These are phyloP conservation scores for Serinus canaria DNA, from an alignment of 2,113 vertebrate genomes.

Conservation along the genomic window DNA sequence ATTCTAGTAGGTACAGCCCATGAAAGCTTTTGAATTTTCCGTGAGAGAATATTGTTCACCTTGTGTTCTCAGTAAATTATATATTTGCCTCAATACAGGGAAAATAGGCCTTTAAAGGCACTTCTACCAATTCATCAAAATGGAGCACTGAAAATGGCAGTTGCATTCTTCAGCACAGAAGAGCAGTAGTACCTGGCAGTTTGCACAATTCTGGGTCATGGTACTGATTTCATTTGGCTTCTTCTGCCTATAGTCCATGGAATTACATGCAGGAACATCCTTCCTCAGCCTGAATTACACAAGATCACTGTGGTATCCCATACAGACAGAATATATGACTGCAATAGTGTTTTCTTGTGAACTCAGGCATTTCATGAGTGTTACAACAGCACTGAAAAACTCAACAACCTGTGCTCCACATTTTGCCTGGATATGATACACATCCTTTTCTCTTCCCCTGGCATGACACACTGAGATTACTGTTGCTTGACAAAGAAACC, in stretches of 20 bases:
- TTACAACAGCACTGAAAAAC: not conserved
- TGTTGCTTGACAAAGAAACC: not conserved
- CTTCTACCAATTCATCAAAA: not conserved
- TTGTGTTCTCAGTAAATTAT: not conserved
- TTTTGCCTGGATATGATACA: not conserved
- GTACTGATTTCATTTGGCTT: not conserved
- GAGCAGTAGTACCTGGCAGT: not conserved
- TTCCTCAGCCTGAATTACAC: not conserved
- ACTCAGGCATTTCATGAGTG: not conserved
- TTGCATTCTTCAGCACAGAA: fast-evolving
- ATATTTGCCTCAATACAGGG: not conserved
- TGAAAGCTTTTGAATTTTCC: not conserved
- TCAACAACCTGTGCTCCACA: not conserved
- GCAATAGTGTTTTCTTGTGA: not conserved
- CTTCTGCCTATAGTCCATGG: not conserved
- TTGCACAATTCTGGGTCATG: not conserved
- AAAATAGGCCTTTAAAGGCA: not conserved
- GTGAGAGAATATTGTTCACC: not conserved
- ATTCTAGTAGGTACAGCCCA: not conserved
- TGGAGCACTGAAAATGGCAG: not conserved
- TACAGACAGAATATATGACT: not conserved
- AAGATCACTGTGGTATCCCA: not conserved
- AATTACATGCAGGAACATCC: not conserved
- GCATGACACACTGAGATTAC: not conserved
- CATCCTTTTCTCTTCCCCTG: not conserved